Base-by-base conservation (phyloP, 2,888 invertebrate species). In the Scaptomyza parva region DNA sequence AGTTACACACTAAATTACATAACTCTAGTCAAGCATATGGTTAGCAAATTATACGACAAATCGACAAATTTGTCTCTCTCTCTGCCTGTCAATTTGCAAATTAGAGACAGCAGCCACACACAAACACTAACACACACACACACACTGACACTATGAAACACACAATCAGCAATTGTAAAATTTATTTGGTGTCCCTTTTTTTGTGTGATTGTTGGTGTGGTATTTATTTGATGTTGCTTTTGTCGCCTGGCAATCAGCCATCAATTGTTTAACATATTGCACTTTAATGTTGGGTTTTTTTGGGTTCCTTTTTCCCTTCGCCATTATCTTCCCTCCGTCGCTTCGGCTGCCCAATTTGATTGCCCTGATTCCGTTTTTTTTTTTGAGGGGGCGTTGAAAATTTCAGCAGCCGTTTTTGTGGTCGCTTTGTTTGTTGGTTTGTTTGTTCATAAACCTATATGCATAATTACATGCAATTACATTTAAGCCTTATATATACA, bases 221-320 rank as follows among this genome's bases (percentile, higher is more conserved):
- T 14, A 12, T 30, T 39, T 43, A 35, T 60, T 62, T 75, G 41
- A 50, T 48, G 62, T 20, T 22, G 33, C 30, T 48, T 47, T 61
- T 61, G 43, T 59, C 45, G 40, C 33, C 61, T 63, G 61, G 76
- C 80, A 81, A 81, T 81, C 80, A 81, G 60, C 70, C 70, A 76
- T 78, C 78, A 80, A 82, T 81, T 81, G 80, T 80, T 78, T 43
- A 82, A 66, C 71, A 66, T 63, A 70, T 70, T 73, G 69, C 70
- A 58, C 70, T 65, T 53, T 65, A 57, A 39, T 54, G 51, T 52
- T 47, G 22, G 43, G 47, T 24, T 17, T n/a, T 44, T 24, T 14
- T 33, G 30, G 41, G 30, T 40, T 28, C 22, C 26, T 33, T 24
- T 33, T 26, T 12, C 6, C 1, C 40, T 0, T 8, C 1, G n/a